Evolutionary conservation across 2,113 vertebrate genomes (phyloP), one percentile per base, ranked within the genome.

Genomic region (Turdus rufiventris): DNA sequence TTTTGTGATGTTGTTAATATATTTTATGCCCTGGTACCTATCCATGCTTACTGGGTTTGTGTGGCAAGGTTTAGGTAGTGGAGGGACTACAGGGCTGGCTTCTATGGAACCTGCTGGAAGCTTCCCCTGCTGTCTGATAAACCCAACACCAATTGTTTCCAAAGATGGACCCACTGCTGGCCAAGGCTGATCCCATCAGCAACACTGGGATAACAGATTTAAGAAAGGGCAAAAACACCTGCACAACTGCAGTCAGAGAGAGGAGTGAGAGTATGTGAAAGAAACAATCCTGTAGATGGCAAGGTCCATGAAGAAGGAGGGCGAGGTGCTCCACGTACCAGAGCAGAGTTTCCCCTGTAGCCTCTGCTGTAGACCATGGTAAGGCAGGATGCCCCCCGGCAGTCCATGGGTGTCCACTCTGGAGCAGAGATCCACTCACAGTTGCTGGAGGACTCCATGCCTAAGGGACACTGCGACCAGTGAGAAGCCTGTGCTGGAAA

Each of bases 381-480:
- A 47, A 67, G 24, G 36, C 15, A 50, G 78, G 28, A 40, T 43
- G 4, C 13, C 17, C 15, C 15, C 8, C 34, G 54, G 54, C 31
- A 74, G n/a, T 11, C 61, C 34, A 2, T 18, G 42, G 34, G 31
- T 25, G 26, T 31, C 7, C 7, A 7, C 4, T 28, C 26, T 12
- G 48, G 42, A 91, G 48, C 24, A 80, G 36, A 68, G 8, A 10
- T 34, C 47, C 25, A 42, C 14, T 14, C 1, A 0, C 5, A 74
- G 54, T 6, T 0, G 0, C 4, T 36, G 48, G 26, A 74, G 54
- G 13, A 38, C 4, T 18, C 34, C 21, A 7, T 33, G 26, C 15
- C 26, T 25, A 23, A 57, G 29, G 23, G 28, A n/a, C 5, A 13
- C 31, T 53, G 36, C 1, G 6, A 23, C 17, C 25, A 0, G 1